phyloP scores from a whole-genome alignment of 2,113 vertebrate genomes.

The Murina feae region DNA sequence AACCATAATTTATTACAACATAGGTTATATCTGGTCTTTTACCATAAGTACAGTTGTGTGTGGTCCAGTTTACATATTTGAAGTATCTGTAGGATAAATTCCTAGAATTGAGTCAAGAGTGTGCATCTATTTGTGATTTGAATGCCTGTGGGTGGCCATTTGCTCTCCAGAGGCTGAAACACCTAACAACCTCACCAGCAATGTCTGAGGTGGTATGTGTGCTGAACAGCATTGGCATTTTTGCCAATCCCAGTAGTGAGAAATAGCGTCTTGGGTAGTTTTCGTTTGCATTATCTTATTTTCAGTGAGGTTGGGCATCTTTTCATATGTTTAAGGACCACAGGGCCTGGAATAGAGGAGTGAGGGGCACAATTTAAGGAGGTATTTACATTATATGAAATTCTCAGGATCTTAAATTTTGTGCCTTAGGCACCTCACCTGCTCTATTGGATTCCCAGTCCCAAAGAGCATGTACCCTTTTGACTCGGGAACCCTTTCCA shows the following conservation, averaged over 20 bases:
- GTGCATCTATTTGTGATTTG: not conserved
- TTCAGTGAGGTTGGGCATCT: not conserved
- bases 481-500: not conserved
- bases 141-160: not conserved
- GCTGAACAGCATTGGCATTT: not conserved
- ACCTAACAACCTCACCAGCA: not conserved
- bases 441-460: not conserved
- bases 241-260: not conserved
- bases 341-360: not conserved
- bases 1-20: too few species aligned
- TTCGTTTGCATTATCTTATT: not conserved
- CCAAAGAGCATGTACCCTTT: accelerated
- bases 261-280: not conserved
- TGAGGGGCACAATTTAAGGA: not conserved
- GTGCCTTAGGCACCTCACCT: not conserved
- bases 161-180: not conserved
- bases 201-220: not conserved
- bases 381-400: not conserved
- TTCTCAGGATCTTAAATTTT: not conserved
- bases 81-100: not conserved
- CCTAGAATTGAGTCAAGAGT: not conserved
- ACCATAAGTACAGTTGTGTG: accelerated
- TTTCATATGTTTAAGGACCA: not conserved
- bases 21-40: not conserved
- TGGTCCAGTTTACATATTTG: not conserved